Conservation (phyloP, 2,113 vertebrate species). For the Bostrychus sinensis region DNA sequence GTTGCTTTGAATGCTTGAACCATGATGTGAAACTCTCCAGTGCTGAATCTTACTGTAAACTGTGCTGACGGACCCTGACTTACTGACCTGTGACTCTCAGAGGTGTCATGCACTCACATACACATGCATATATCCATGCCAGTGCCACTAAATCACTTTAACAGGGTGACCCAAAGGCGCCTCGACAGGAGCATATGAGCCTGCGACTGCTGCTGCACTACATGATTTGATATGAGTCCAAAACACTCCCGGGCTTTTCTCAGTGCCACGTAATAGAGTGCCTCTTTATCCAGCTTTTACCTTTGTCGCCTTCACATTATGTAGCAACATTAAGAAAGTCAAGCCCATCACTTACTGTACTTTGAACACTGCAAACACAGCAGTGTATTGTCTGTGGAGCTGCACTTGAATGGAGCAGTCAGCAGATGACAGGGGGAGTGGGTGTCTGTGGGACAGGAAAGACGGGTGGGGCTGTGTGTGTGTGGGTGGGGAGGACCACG, state of each 20-base stretch:
- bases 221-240: conserved; percentile 57
- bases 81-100: conserved; percentile 52
- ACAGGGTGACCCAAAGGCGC: conserved; percentile 52
- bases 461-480: background rate
- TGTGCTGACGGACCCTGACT: conserved; percentile 44
- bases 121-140: background rate
- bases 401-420: conserved; percentile 53
- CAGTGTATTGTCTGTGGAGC: conserved; percentile 41
- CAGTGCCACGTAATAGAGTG: conserved; percentile 41
- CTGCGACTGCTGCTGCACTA: conserved; percentile 44
- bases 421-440: conserved; percentile 40
- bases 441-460: conserved; percentile 1
- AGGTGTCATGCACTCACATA: conserved; percentile 10
- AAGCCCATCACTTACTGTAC: conserved; percentile 9
- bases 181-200: conserved; percentile 60
- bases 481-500: conserved; percentile 7
- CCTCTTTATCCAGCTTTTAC: conserved; percentile 45
- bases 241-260: conserved; percentile 50
- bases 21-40: conserved; percentile 16
- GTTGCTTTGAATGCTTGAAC: conserved; percentile 12
- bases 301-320: conserved; percentile 35
- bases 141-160: conserved; percentile 59
- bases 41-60: conserved; percentile 37
- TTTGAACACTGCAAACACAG: conserved; percentile 30
- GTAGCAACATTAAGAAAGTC: conserved; percentile 11